These are phyloP conservation scores for Physeter macrocephalus DNA, from an alignment of 2,113 vertebrate genomes.

Conservation along the genomic window DNA sequence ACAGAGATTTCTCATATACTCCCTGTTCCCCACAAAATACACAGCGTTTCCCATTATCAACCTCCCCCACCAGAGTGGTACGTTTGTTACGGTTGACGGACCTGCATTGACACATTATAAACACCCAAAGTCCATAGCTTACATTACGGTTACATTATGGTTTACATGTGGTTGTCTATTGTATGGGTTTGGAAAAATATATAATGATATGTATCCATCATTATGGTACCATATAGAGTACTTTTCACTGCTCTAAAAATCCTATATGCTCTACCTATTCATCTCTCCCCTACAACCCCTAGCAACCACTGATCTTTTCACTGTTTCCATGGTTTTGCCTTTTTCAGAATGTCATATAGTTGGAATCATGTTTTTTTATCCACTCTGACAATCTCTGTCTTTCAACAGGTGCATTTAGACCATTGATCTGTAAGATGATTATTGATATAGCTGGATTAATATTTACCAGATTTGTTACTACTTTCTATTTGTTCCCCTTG, in stretches of 20 bases:
- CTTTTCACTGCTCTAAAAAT: not conserved
- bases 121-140: not conserved
- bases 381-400: not conserved
- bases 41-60: not conserved
- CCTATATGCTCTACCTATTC: not conserved
- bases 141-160: not conserved
- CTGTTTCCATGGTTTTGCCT: not conserved
- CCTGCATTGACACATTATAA: not conserved
- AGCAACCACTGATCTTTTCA: not conserved
- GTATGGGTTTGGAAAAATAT: not conserved
- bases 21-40: not conserved
- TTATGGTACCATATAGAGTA: not conserved
- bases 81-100: not conserved
- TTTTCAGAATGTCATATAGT: not conserved
- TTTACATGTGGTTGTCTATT: not conserved
- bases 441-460: not conserved
- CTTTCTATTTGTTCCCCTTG: not conserved
- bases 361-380: not conserved
- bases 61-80: not conserved
- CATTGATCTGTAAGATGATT: not conserved
- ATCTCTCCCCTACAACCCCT: not conserved
- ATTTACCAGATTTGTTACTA: not conserved
- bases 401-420: not conserved
- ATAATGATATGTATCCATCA: not conserved
- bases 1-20: not conserved